Conservation (phyloP, 2,113 vertebrate genomes). For the Corydoras maculifer region DNA sequence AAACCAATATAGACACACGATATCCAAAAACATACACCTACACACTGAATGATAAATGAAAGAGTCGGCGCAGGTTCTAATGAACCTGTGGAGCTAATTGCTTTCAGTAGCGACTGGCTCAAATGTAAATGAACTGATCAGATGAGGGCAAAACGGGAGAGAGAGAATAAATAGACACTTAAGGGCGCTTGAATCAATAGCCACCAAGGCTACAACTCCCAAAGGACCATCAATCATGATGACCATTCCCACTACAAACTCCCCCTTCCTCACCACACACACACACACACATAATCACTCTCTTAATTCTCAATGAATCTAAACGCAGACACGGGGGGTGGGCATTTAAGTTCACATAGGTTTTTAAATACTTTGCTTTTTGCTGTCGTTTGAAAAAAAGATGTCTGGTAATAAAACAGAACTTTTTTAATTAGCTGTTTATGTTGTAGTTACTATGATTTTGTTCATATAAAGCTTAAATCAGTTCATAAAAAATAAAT, state of each 20-base stretch:
- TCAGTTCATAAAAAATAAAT: too few relatives aligned
- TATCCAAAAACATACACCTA: neutral
- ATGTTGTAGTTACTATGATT: too few relatives aligned
- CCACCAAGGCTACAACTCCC: conserved; percentile 49
- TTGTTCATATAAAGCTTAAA: too few relatives aligned
- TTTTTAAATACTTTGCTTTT: too few relatives aligned
- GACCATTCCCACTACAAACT: conserved; percentile 16
- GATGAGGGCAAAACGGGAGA: conserved; percentile 49
- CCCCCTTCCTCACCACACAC: conserved; percentile 15
- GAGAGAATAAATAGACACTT: conserved; percentile 65
- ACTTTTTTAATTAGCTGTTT: too few relatives aligned
- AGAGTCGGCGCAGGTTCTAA: conserved; percentile 65
- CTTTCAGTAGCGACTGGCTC: conserved; percentile 63
- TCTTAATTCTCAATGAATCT: conserved; percentile 33
- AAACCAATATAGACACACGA: neutral
- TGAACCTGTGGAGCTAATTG: conserved; percentile 72
- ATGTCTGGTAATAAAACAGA: too few relatives aligned
- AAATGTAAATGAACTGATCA: conserved; percentile 71
- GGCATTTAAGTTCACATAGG: too few relatives aligned
- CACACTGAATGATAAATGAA: conserved; percentile 66
- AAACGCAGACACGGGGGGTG: conserved; percentile 10
- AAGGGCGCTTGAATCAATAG: conserved; percentile 60
- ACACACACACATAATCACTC: conserved; percentile 34
- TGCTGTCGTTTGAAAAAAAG: too few relatives aligned
- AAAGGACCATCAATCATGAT: conserved; percentile 35